Evolutionary conservation across 2,113 vertebrate genomes (phyloP).

Genomic region (Alligator sinensis): DNA sequence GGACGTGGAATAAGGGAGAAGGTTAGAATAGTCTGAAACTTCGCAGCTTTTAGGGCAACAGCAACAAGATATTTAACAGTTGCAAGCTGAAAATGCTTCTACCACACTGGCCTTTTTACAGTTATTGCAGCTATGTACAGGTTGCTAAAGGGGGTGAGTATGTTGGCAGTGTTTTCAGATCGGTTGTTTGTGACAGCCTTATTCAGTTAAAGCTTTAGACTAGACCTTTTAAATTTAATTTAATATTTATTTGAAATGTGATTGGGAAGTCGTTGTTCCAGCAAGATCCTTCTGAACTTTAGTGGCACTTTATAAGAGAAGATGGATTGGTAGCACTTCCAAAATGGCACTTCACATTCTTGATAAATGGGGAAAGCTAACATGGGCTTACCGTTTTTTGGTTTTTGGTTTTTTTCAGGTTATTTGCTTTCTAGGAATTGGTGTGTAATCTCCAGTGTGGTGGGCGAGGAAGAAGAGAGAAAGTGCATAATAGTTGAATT

Average conservation of each 20-base stretch:
- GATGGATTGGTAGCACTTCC: background rate
- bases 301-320: background rate
- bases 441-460: background rate
- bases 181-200: background rate
- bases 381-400: background rate
- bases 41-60: background rate
- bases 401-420: background rate
- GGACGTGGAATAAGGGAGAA: background rate
- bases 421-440: background rate
- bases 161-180: background rate
- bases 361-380: too few relatives aligned
- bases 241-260: background rate
- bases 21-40: slow-evolving; percentile 15
- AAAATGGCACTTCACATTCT: too few relatives aligned
- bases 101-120: background rate
- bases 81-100: background rate
- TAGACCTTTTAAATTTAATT: background rate
- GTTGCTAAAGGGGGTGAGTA: background rate
- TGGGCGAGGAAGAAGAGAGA: background rate
- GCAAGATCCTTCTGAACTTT: background rate
- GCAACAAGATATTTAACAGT: background rate
- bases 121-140: background rate
- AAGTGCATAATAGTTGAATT: background rate
- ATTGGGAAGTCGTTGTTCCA: background rate
- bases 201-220: background rate